Percentiles rank a stretch among this genome's conserved stretches.
phyloP scores from a whole-genome alignment of 2,113 vertebrate species.

The Poecilia latipinna region DNA sequence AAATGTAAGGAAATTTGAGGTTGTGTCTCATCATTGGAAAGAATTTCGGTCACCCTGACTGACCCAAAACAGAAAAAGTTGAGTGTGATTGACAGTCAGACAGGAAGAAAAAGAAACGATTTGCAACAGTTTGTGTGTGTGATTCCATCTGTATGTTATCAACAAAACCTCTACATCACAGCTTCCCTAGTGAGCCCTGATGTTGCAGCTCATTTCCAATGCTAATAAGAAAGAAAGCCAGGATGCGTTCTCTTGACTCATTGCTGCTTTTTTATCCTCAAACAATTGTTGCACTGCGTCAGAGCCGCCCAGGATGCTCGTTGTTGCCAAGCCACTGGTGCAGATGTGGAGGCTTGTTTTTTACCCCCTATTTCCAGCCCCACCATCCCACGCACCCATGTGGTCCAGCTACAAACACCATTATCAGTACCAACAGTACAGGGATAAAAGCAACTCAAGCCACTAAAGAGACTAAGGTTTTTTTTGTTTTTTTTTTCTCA shows the following conservation, averaged over 20 bases:
- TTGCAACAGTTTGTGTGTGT: not conserved
- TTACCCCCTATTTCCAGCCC: not conserved
- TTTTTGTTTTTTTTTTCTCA: slow-evolving; percentile 39
- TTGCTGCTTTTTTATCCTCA: slow-evolving; percentile 15
- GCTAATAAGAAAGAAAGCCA: slow-evolving; percentile 53
- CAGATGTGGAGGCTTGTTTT: slow-evolving; percentile 42
- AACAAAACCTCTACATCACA: slow-evolving; percentile 11
- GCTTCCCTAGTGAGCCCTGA: slow-evolving; percentile 11
- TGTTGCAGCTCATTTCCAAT: slow-evolving; percentile 35
- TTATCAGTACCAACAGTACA: slow-evolving; percentile 48
- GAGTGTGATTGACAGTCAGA: too few species aligned
- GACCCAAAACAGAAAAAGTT: too few species aligned
- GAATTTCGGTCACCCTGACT: too few species aligned
- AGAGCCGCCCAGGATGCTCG: slow-evolving; percentile 43
- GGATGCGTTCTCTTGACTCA: slow-evolving; percentile 17
- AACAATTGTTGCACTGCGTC: slow-evolving; percentile 51
- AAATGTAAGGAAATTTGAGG: too few species aligned
- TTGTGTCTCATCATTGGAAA: too few species aligned
- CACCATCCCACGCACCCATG: not conserved
- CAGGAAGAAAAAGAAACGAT: too few species aligned
- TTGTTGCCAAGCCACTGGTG: slow-evolving; percentile 47
- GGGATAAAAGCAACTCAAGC: slow-evolving; percentile 12
- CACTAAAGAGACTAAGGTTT: slow-evolving; percentile 8
- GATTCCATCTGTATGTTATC: slow-evolving; percentile 1
- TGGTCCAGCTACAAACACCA: slow-evolving; percentile 47